Conservation (phyloP, 2,797 vertebrate genomes). For the Oreochromis grahami region DNA sequence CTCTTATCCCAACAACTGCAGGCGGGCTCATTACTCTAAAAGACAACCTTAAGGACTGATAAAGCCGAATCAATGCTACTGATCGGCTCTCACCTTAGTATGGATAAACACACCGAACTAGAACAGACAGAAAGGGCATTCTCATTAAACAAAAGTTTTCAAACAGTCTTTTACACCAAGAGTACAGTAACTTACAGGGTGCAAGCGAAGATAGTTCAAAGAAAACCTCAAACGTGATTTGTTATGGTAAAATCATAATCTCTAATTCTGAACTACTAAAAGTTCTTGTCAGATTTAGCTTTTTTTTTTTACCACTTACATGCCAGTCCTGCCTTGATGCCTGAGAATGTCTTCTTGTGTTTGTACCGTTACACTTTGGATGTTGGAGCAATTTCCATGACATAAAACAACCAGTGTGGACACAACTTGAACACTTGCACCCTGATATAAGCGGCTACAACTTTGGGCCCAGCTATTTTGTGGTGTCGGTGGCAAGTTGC, state of each 20-base stretch:
- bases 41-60: conserved; percentile 62
- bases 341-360: not conserved
- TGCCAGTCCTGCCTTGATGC: not conserved
- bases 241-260: conserved; percentile 1
- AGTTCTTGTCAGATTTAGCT: not conserved
- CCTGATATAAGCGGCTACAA: not conserved
- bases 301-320: not conserved
- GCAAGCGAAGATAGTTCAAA: not conserved
- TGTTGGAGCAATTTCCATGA: not conserved
- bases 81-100: conserved; percentile 51
- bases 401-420: not conserved
- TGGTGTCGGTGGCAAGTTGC: not conserved
- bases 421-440: not conserved
- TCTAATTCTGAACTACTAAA: not conserved
- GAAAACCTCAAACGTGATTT: not conserved
- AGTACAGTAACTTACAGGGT: not conserved
- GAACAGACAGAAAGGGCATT: conserved; percentile 37
- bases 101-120: conserved; percentile 40
- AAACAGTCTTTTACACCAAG: not conserved
- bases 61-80: conserved; percentile 65
- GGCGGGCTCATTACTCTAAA: conserved; percentile 71
- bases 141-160: conserved; percentile 33
- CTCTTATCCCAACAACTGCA: conserved; percentile 47
- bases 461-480: not conserved
- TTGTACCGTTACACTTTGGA: not conserved